Base-by-base conservation (phyloP, 2,888 invertebrate species). In the Idaea straminata region DNA sequence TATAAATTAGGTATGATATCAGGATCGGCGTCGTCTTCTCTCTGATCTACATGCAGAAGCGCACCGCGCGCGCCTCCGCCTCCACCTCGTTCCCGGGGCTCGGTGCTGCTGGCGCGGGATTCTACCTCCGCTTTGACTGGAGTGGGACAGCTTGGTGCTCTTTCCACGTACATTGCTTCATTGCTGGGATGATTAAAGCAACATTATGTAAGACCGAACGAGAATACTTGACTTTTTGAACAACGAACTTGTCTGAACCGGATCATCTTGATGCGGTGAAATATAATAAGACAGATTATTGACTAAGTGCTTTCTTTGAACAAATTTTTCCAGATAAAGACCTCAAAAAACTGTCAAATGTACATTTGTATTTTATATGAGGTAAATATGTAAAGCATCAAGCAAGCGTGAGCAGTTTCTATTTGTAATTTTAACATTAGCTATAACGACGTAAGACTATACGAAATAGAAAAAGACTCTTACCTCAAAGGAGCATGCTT, bases 1-100 rank as follows among this genome's bases (percentile, higher is more conserved):
- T 97, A 97, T 88, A 97, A 96, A 93, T 96, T 96, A 74, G 97
- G 96, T 88, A 97, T 97, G 79, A 97, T 96, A 88, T 97, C 97
- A 61, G 97, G 97, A 91, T 97, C 97, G 64, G 96, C 96, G 80
- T 96, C 96, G 77, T 96, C 96, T 64, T 87, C 86, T n/a, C 87
- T 74, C 0, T 88, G 86, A 15, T 91, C 85, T 74, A 89, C 86
- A 57, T 84, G 84, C 5, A 89, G 89, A 72, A 86, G 83, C 72
- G 86, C 92, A 72, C 84, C 91, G 71, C 85, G 82, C 77, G 84
- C 88, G 72, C 83, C 87, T 78, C 75, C 88, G 71, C 84, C 59
- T 7, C 59, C 34, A 25, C 25, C 25, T 25, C 25, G 25, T 25
- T 25, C 25, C 47, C 13, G 82, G 73, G 86, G 89, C 84, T 94